Base-by-base conservation (phyloP, 2,797 vertebrate genomes). In the Enteromius viviparus region DNA sequence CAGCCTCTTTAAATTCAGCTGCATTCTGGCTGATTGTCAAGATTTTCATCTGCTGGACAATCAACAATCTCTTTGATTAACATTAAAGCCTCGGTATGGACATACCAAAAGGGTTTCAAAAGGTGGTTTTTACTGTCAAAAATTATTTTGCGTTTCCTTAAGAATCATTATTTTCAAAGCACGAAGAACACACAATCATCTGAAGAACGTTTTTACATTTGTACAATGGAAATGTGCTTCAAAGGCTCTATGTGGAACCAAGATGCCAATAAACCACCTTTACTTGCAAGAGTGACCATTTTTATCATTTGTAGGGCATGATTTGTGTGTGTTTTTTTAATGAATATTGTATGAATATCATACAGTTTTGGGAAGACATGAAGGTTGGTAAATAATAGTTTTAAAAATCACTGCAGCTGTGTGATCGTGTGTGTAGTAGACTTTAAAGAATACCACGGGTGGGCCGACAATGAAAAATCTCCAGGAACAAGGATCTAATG, bases 401-500 rank as follows among this genome's bases (percentile, higher is more conserved):
- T 19, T 21, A 72, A 72, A 72, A 72, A 72, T 11, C 72, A 15
- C 34, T 58, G 74, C 74, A 58, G 74, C 21, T 17, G 21, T 29
- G 40, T 60, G 32, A 76, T 37, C 4, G 6, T 40, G 34, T 62
- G 53, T 62, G 58, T 47, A 34, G 51, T 40, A 34, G 32, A 58
- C 49, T n/a, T 58, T 51, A 65, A 49, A 78, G 42, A 29, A 62
- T 32, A 49, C 6, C 60, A 58, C 1, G 34, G n/a, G 10, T 7
- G 21, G 21, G 19, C 23, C 15, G 23, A 70, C 23, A 60, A 32
- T 65, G n/a, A 53, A 66, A 45, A 60, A 80, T 80, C 3, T 23
- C 9, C 34, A 71, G 42, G 40, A 74, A 72, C 55, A 81, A 64
- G 21, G 8, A 71, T 53, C 19, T 72, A 72, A 81, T 72, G 40